Evolutionary conservation across 1,140 invertebrate species (phyloP), one percentile per base, ranked within the genome.

Genomic region (Drosophila ohnishii): DNA sequence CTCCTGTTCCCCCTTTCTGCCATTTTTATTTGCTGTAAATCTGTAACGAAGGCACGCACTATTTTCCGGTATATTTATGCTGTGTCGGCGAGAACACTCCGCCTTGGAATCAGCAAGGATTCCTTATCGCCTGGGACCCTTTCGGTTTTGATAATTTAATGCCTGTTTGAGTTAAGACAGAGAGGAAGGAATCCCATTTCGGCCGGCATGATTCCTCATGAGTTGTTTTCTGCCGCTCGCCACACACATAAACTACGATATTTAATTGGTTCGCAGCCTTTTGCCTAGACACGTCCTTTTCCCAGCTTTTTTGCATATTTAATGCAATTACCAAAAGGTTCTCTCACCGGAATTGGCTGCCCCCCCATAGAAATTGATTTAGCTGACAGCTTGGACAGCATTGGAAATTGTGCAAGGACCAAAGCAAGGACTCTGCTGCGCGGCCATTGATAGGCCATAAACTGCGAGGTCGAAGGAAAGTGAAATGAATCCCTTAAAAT

Each of bases 321-420:
- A 88, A 88, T 88, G 84, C 84, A 88, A 88, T 88, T 88, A 88
- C 84, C 79, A 75, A 88, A 88, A 83, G 84, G 80, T 84, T 88
- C 51, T 83, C 77, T 76, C 73, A 39, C 57, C 50, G 75, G 79
- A 74, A 78, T 70, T 76, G 65, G 55, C 44, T 16, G 35, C 47
- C 44, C 13, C 13, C 16, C 58, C 32, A 45, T 16, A 30, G 63
- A 74, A 77, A 87, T 87, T 87, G 84, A 86, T 87, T 86, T 86
- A 79, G 61, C 70, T 79, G 60, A 63, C 79, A 79, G 70, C 58
- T 53, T 30, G 19, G 25, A 51, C 19, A 19, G 55, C 19, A 64
- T 55, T 44, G 60, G 48, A 74, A 51, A 55, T 60, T 72, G 66
- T 69, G 35, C 40, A 71, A 44, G 53, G 61, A 56, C 50, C 32